A percentile compares a stretch with the other conserved stretches of the same genome.
These are phyloP conservation scores for Poliocrania exsul DNA, from an alignment of 2,797 vertebrate species.

Conservation along the genomic window DNA sequence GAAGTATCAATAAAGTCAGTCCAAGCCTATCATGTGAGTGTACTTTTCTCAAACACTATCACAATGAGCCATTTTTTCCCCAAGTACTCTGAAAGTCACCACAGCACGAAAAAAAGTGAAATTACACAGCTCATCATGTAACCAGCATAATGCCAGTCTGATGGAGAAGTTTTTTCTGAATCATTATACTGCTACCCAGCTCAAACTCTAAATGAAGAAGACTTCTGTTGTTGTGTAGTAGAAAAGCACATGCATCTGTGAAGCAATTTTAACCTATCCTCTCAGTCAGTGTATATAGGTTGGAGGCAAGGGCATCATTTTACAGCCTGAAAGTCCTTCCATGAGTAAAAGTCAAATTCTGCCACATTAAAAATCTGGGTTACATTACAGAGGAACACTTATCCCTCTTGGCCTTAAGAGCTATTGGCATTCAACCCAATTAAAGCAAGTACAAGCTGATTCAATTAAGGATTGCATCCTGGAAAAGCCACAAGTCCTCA, in stretches of 20 bases:
- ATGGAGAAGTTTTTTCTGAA: neutral
- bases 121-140: neutral
- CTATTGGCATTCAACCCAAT: neutral
- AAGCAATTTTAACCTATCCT: neutral
- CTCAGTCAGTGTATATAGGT: neutral
- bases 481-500: neutral
- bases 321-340: neutral
- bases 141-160: neutral
- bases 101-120: neutral
- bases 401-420: neutral
- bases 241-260: neutral
- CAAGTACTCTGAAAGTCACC: neutral
- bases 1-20: neutral
- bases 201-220: neutral
- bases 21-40: neutral
- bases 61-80: neutral
- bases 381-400: neutral
- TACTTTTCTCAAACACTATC: neutral
- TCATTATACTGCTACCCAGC: neutral
- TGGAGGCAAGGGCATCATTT: neutral
- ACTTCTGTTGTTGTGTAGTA: neutral
- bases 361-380: slow-evolving; percentile 6
- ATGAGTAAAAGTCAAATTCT: neutral
- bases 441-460: slow-evolving; percentile 21
- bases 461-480: neutral